phyloP scores from a whole-genome alignment of 2,797 vertebrate species.

The Pseudochirops corinnae region DNA sequence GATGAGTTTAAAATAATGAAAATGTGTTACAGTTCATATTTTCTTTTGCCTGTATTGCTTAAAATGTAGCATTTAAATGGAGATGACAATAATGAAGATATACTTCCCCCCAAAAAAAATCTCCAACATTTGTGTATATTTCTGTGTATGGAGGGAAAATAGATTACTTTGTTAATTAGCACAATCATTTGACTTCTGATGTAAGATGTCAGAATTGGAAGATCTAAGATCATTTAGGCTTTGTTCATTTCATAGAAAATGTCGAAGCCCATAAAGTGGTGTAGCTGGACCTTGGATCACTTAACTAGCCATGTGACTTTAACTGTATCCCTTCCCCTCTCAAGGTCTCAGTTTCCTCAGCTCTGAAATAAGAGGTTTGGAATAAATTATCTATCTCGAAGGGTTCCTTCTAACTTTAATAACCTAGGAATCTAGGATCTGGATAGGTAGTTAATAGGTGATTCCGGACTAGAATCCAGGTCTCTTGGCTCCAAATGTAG shows the following conservation, averaged over 20 bases:
- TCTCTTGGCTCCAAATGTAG: not conserved
- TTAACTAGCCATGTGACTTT: not conserved
- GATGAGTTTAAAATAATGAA: slow-evolving; percentile 45
- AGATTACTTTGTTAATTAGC: slow-evolving; percentile 32
- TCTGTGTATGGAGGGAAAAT: not conserved
- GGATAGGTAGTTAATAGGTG: not conserved
- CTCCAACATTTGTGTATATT: slow-evolving; percentile 16
- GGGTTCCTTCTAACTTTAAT: not conserved
- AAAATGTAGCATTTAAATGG: slow-evolving; percentile 47
- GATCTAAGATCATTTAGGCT: not conserved
- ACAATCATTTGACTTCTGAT: slow-evolving; percentile 1
- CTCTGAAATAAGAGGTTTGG: not conserved
- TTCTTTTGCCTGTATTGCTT: slow-evolving; percentile 10
- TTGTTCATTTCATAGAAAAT: not conserved
- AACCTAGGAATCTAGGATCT: not conserved
- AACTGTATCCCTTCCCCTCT: not conserved
- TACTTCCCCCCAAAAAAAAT: not conserved
- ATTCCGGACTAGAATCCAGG: not conserved
- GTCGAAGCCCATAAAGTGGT: not conserved
- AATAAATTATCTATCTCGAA: not conserved
- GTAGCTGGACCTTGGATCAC: not conserved
- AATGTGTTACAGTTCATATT: slow-evolving; percentile 30
- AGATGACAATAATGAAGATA: slow-evolving; percentile 2
- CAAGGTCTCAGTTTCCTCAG: not conserved
- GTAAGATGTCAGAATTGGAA: not conserved